Conservation (phyloP, 2,113 vertebrate genomes). For the Cavia porcellus region DNA sequence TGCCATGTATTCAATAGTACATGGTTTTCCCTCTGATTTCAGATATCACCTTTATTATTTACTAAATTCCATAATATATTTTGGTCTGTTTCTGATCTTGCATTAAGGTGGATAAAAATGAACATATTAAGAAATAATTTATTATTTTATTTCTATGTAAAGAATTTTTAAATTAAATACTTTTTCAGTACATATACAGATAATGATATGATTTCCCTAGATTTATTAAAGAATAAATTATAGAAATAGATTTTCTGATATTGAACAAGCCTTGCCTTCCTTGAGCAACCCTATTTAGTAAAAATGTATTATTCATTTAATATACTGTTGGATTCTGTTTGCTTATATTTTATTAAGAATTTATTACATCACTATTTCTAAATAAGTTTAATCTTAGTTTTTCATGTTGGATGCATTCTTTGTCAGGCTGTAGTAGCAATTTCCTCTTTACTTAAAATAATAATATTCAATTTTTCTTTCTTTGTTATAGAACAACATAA, state of each 20-base stretch:
- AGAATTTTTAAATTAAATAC: not conserved
- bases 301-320: constrained; percentile 17
- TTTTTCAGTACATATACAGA: not conserved
- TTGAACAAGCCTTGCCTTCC: constrained; percentile 13
- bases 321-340: not conserved
- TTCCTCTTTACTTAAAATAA: constrained; percentile 51
- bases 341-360: not conserved
- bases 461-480: constrained; percentile 25
- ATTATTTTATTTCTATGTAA: not conserved
- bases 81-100: constrained; percentile 16
- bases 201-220: not conserved
- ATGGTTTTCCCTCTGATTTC: not conserved
- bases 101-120: constrained; percentile 42
- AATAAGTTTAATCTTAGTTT: not conserved
- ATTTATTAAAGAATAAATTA: not conserved
- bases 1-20: not conserved
- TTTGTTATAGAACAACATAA: constrained; percentile 33
- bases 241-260: not conserved
- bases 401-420: constrained; percentile 15
- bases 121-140: not conserved
- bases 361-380: not conserved
- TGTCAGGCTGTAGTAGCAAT: not conserved
- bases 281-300: not conserved
- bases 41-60: not conserved
- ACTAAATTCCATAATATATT: not conserved